Conservation (phyloP, 2,113 vertebrate genomes). For the Leuciscus idus region DNA sequence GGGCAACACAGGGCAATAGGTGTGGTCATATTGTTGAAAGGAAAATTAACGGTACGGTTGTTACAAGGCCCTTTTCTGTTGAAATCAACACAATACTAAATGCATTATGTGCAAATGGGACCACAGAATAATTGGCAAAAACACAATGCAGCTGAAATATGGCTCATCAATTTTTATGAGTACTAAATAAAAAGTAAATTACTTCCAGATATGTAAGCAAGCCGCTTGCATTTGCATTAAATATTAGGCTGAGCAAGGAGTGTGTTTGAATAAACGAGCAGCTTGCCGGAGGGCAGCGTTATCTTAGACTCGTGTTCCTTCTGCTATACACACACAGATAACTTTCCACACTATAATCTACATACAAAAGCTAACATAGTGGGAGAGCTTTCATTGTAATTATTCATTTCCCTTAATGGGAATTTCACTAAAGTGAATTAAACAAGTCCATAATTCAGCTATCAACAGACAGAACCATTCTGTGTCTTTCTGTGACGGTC, state of each 20-base stretch:
- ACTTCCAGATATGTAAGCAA: conserved; percentile 39
- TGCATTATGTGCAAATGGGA: conserved; percentile 29
- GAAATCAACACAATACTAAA: not conserved
- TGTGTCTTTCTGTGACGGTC: not conserved
- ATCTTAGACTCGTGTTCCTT: conserved; percentile 35
- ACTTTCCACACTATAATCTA: conserved; percentile 2
- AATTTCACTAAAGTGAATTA: not conserved
- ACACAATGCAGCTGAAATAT: not conserved
- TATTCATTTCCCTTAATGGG: not conserved
- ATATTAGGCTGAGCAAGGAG: conserved; percentile 34
- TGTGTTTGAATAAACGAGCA: conserved; percentile 10
- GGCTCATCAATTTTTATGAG: conserved; percentile 11
- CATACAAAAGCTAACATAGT: not conserved
- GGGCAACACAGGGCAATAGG: not conserved
- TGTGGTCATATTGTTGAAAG: conserved; percentile 1
- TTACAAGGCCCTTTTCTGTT: not conserved
- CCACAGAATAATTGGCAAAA: not conserved
- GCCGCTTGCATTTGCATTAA: conserved; percentile 15
- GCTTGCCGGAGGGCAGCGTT: conserved; percentile 21
- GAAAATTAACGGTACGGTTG: conserved; percentile 5
- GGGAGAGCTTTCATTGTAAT: not conserved
- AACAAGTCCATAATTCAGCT: not conserved
- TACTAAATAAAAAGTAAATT: conserved; percentile 27
- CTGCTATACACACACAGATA: not conserved
- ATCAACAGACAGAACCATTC: not conserved